phyloP scores from a whole-genome alignment of 2,113 vertebrate genomes.

The Microcebus jonahi region DNA sequence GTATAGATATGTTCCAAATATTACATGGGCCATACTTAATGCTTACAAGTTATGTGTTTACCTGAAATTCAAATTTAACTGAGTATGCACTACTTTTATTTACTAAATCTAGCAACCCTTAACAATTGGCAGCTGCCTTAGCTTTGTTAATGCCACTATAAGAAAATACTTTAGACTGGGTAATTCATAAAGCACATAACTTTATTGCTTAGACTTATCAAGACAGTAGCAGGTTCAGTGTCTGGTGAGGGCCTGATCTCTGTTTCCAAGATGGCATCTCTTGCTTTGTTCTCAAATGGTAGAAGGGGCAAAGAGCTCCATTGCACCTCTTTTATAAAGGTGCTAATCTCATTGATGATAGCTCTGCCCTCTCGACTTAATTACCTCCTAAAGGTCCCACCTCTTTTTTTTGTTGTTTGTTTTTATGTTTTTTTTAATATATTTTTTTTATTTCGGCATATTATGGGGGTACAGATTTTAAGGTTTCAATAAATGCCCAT shows the following conservation, averaged over 20 bases:
- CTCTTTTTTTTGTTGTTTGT: background rate
- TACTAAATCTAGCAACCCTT: background rate
- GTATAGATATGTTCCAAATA: background rate
- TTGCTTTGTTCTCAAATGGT: background rate
- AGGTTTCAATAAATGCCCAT: too few relatives aligned
- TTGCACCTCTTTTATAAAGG: background rate
- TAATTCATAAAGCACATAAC: background rate
- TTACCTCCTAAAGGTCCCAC: background rate
- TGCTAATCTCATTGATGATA: background rate
- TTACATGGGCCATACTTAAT: background rate
- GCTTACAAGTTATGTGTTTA: background rate
- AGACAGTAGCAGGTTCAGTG: background rate
- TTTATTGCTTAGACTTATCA: background rate
- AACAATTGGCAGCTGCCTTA: background rate
- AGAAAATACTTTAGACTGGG: background rate
- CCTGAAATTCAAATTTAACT: conserved; percentile 16
- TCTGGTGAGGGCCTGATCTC: background rate
- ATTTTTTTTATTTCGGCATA: too few relatives aligned
- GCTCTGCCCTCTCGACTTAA: background rate
- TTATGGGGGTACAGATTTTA: too few relatives aligned
- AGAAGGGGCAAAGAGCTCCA: background rate
- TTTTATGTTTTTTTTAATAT: too few relatives aligned
- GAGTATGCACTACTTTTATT: background rate
- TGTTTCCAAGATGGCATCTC: background rate
- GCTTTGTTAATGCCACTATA: background rate